Base-by-base conservation (phyloP, 2,888 invertebrate genomes). In the Dryobotodes eremita region DNA sequence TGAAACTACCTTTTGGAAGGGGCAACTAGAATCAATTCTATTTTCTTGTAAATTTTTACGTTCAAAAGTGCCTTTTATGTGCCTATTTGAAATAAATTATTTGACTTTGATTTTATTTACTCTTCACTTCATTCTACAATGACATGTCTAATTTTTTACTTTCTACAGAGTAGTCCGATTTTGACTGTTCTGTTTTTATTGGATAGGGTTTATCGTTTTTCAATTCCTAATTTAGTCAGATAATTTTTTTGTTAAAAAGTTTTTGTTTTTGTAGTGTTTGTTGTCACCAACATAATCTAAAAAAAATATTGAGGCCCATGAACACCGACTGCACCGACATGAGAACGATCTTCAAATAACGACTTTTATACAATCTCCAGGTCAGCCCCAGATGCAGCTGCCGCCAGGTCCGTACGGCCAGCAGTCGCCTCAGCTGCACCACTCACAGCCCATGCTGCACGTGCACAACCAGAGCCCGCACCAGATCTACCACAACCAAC, bases 401-500 rank as follows among this genome's bases (percentile, higher is more conserved):
- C 3, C 71, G 50, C 23, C 53, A 7, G 55, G 42, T 0, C n/a
- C 61, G 7, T 68, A 83, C 66, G 79, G 75, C 23, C 75, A 55
- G 42, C 80, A 80, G 77, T 66, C 82, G 50, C 86, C 82, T 85
- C 90, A 80, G 71, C 73, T 72, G 71, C 83, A 82, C 61, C 84
- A 80, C 15, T 84, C 80, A 50, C 83, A 80, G 71, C 72, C 90
- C 85, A 62, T 89, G 76, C 88, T 90, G 48, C 91, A 90, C 65
- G 73, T 79, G 70, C 88, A 86, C 55, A 86, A 80, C 20, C 89
- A 87, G 8, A 72, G 96, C 75, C 97, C 97, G 84, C 97, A 90
- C 74, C 93, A 93, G 79, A 85, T 88, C 26, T 93, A 93, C 79
- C 93, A 93, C 88, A 92, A 91, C 81, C 94, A 94, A 36, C 92